phyloP scores from a whole-genome alignment of 1,140 invertebrate species.

The Zeugodacus cucurbitae region DNA sequence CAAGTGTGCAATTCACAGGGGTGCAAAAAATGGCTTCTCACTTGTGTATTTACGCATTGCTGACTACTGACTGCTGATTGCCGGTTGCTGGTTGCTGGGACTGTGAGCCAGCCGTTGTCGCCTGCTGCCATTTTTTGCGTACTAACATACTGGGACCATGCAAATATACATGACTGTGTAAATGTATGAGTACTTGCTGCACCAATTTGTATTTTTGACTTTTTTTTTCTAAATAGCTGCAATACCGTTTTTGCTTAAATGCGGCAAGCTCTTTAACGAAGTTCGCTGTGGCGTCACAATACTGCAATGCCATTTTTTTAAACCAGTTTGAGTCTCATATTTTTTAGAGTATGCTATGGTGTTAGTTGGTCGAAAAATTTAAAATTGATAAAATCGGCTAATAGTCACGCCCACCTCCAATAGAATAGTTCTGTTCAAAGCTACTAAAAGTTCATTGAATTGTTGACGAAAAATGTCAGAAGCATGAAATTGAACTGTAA shows the following conservation, averaged over 20 bases:
- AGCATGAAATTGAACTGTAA: too few relatives aligned
- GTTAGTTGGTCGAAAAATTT: too few relatives aligned
- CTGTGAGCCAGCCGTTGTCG: neutral
- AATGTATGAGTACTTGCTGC: neutral
- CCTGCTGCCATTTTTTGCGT: neutral
- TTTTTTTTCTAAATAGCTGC: neutral
- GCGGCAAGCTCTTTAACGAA: neutral
- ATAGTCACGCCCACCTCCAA: too few relatives aligned
- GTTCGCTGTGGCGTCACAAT: neutral
- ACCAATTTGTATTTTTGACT: neutral
- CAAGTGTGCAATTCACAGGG: neutral
- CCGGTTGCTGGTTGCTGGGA: neutral
- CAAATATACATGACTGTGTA: neutral
- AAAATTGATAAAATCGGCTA: too few relatives aligned
- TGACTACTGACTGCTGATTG: neutral
- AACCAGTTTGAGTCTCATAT: neutral
- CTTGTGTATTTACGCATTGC: conserved; percentile 22
- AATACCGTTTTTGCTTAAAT: neutral
- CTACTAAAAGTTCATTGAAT: too few relatives aligned
- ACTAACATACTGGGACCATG: neutral
- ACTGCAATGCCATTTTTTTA: neutral
- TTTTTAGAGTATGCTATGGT: neutral
- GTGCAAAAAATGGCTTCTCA: neutral
- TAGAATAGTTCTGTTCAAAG: too few relatives aligned
- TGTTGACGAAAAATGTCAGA: too few relatives aligned